Conservation (phyloP, 2,888 invertebrate species). For the Opisthograptis luteolata region DNA sequence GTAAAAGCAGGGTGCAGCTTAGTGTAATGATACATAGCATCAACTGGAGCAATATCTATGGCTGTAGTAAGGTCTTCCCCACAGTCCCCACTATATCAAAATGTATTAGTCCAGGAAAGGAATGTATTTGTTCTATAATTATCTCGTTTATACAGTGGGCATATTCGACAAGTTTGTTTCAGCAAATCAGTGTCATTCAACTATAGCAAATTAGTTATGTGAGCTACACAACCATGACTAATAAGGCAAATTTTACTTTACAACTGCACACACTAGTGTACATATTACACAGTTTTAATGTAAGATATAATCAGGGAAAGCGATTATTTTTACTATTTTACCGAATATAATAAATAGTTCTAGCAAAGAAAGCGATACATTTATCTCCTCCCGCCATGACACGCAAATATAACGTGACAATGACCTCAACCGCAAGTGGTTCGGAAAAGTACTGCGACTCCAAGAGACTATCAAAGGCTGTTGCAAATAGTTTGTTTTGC, state of each 20-base stretch:
- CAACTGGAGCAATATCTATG: too few relatives aligned
- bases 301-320: not conserved
- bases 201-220: slow-evolving; percentile 43
- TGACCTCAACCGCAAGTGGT: slow-evolving; percentile 61
- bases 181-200: slow-evolving; percentile 26
- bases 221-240: slow-evolving; percentile 42
- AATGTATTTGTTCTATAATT: too few relatives aligned
- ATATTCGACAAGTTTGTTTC: not conserved
- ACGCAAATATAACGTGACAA: slow-evolving; percentile 69
- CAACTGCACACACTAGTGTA: not conserved
- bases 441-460: slow-evolving; percentile 55
- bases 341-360: slow-evolving; percentile 7
- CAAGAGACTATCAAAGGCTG: slow-evolving; percentile 29
- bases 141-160: not conserved
- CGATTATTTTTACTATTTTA: not conserved
- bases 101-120: too few relatives aligned
- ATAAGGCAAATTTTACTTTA: slow-evolving; percentile 20
- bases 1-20: too few relatives aligned
- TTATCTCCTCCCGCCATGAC: slow-evolving; percentile 67
- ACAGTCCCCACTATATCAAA: too few relatives aligned
- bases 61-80: too few relatives aligned
- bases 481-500: slow-evolving; percentile 36
- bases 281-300: not conserved
- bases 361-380: slow-evolving; percentile 46
- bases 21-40: too few relatives aligned